Base-by-base conservation (phyloP, 2,888 invertebrate species). In the Fissipunctia ypsillon region DNA sequence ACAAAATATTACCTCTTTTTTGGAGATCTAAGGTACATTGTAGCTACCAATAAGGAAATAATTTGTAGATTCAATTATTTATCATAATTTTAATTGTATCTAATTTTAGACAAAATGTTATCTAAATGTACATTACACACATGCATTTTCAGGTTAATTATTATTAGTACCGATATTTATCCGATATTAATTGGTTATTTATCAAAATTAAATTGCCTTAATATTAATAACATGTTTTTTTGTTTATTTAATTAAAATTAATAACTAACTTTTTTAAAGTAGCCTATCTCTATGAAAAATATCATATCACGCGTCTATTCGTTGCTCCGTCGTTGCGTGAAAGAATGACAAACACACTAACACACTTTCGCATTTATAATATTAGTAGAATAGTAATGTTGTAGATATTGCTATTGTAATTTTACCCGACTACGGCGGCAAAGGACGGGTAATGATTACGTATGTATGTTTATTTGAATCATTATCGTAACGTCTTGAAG, bases 401-500 rank as follows among this genome's bases (percentile, higher is more conserved):
- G 6, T 25, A 41, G 19, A 25, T 43, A 45, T 61, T 25, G 25
- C 14, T 45, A 9, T 67, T 41, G 19, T 5, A 43, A 9, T 16
- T 5, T 52, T 61, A 61, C 3, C 43, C 16, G 41, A 61, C 16
- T 19, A 25, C 7, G 22, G 22, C 10, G 22, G 19, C n/a, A 48
- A 48, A 48, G 5, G 25, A 43, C 25, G 22, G 6, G 45, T 69
- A 4, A 14, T 61, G 14, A 61, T 74, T 16, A 71, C 12, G 10
- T 28, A 9, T 16, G 28, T 12, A n/a, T n/a, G 12, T 31, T 9
- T 52, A 19, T 52, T 14, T 28, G 31, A 64, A 50, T 69, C 12
- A 50, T 50, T 59, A 50, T 59, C 22, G 1, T 7, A 57, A 63
- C 41, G n/a, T 45, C 50, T 73, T 59, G 25, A 52, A 72, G 38